Evolutionary conservation across 2,113 vertebrate species (phyloP), one percentile per base, ranked within the genome.

Genomic region (Lutjanus erythropterus): DNA sequence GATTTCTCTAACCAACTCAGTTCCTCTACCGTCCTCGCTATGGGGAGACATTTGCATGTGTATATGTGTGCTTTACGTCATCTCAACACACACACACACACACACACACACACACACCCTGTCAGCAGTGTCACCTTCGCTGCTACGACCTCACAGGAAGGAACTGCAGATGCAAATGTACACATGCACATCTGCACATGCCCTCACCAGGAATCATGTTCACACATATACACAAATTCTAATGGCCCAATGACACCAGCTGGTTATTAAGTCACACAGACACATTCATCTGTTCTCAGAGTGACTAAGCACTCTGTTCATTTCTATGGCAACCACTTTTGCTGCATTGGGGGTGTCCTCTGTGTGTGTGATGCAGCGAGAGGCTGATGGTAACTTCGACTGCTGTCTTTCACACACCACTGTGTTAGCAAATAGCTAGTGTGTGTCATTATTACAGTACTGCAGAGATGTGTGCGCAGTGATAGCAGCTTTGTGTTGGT

Each of bases 321-420:
- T 91, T 80, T 74, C 90, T 78, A 92, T 88, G 88, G 87, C 82
- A 92, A 90, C 88, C 52, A 41, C 71, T 53, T 4, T 72, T 37
- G 23, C 71, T 81, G 23, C 10, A 15, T 55, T 9, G 15, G 46
- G 15, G 3, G 19, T 52, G 27, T 65, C 27, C 23, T 76, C 6
- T 46, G 69, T 56, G 39, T 42, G 10, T 42, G 18, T 33, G 29
- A 29, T 35, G 60, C 56, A 56, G 58, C 5, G 41, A 46, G n/a
- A 62, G 7, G 10, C 41, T 25, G 27, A 58, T 27, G 1, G 19
- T 21, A 25, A 39, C 37, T 61, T 76, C 3, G 1, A 18, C 42
- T 25, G 10, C 37, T 29, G 14, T 41, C 60, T 23, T 15, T 31
- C 29, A 25, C 27, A 23, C 16, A 52, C 33, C 7, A 39, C 52